phyloP scores from a whole-genome alignment of 1,140 invertebrate genomes.

The Brachionus asplanchnoidis region DNA sequence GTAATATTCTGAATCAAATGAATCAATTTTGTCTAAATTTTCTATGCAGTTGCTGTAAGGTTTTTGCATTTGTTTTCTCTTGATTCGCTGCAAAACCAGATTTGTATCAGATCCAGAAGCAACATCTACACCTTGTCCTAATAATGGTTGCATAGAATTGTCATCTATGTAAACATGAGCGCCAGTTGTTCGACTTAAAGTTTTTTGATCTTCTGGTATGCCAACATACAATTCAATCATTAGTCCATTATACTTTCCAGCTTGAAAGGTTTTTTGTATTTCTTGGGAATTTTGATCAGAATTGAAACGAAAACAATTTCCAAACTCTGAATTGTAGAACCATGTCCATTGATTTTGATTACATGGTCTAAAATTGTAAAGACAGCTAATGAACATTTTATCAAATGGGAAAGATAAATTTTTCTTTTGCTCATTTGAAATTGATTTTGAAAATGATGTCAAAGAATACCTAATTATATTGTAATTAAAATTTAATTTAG shows the following conservation, averaged over 20 bases:
- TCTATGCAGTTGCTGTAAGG: neutral
- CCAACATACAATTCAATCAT: slow-evolving; percentile 6
- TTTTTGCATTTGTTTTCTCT: neutral
- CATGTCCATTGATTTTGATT: too few relatives aligned
- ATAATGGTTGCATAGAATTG: neutral
- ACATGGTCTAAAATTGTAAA: too few relatives aligned
- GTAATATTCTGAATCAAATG: neutral
- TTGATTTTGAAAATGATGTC: too few relatives aligned
- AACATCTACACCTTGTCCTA: neutral
- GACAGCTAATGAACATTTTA: too few relatives aligned
- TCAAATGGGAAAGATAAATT: too few relatives aligned
- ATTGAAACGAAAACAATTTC: too few relatives aligned
- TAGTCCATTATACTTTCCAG: neutral
- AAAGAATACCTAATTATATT: too few relatives aligned
- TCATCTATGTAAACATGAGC: slow-evolving; percentile 9
- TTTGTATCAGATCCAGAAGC: neutral
- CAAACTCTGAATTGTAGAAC: too few relatives aligned
- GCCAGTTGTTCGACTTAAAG: neutral
- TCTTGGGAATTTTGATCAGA: too few relatives aligned
- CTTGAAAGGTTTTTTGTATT: neutral
- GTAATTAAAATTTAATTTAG: too few relatives aligned
- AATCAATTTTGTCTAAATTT: neutral
- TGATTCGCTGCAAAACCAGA: neutral
- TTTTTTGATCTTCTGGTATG: neutral
- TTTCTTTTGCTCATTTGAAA: too few relatives aligned